Conservation (phyloP, 2,113 vertebrate genomes). For the Smithornis capensis region DNA sequence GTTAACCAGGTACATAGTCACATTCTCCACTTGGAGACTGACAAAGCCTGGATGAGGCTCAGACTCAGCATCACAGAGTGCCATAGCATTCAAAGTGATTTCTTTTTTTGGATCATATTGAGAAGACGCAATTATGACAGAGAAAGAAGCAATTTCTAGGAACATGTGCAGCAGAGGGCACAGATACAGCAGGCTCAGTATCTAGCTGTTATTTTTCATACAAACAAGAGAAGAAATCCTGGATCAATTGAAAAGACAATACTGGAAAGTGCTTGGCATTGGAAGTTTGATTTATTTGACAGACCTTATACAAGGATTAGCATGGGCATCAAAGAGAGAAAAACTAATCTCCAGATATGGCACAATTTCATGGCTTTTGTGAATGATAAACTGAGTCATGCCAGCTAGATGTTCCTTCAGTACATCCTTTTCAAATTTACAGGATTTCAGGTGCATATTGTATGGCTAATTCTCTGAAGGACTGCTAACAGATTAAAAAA, state of each 20-base stretch:
- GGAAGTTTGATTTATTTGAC: neutral
- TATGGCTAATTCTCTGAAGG: neutral
- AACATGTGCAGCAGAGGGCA: neutral
- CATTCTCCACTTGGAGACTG: neutral
- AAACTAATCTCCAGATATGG: neutral
- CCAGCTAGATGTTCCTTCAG: neutral
- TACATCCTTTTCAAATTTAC: neutral
- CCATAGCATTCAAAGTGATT: neutral
- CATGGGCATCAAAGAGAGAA: neutral
- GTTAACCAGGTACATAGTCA: neutral
- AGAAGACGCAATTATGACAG: neutral
- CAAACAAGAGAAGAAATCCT: neutral
- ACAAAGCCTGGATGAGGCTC: neutral
- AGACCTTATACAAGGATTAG: neutral
- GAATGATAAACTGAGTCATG: neutral
- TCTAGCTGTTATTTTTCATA: neutral
- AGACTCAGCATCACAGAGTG: neutral
- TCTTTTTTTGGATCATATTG: neutral
- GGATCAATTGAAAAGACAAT: neutral
- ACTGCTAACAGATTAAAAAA: neutral
- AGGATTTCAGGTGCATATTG: neutral
- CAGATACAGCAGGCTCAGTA: neutral
- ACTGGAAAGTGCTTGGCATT: neutral
- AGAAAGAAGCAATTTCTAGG: neutral
- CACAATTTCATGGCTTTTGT: neutral